These are phyloP conservation scores for Brachypterus glaber DNA, from an alignment of 2,888 invertebrate species.

Conservation along the genomic window DNA sequence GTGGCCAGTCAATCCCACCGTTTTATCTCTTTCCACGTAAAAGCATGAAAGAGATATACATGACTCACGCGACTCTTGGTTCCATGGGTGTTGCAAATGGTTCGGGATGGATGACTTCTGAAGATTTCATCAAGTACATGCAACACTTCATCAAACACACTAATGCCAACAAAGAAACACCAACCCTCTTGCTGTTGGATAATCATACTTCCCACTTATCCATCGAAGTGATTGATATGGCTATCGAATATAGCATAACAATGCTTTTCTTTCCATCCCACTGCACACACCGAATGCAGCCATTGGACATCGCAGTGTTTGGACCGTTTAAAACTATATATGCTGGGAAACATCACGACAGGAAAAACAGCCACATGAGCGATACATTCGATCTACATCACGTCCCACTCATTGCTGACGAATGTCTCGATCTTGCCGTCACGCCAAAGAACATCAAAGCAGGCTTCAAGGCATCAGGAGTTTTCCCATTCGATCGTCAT, in stretches of 20 bases:
- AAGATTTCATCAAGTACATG: neutral
- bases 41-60: neutral
- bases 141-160: neutral
- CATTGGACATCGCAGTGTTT: slow-evolving; percentile 1
- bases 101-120: neutral
- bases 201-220: slow-evolving; percentile 1
- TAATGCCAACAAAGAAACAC: slow-evolving; percentile 1
- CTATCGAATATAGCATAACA: neutral
- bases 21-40: no score
- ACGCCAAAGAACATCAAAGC: neutral
- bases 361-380: neutral
- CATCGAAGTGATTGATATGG: neutral
- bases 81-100: neutral
- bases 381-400: neutral
- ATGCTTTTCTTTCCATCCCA: slow-evolving; percentile 1
- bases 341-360: neutral
- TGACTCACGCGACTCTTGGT: neutral
- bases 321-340: neutral
- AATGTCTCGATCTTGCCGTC: neutral
- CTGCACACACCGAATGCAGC: slow-evolving; percentile 1
- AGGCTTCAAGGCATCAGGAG: neutral
- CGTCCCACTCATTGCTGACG: neutral
- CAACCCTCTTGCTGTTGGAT: neutral
- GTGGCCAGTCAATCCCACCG: no score
- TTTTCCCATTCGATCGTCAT: neutral